phyloP scores from a whole-genome alignment of 2,113 vertebrate genomes.

The Tichodroma muraria region DNA sequence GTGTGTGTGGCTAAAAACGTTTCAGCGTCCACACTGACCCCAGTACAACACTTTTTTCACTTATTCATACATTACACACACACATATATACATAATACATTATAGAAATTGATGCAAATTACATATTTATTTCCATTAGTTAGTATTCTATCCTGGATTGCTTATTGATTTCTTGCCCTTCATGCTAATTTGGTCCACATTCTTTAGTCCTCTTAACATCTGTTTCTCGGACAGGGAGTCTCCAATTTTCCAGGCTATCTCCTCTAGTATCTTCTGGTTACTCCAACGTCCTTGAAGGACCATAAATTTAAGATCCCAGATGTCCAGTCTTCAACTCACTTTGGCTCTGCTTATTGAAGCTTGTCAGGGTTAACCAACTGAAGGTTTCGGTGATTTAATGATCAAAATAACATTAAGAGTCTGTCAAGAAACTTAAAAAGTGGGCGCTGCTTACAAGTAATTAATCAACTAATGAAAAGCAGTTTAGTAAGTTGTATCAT shows the following conservation, averaged over 20 bases:
- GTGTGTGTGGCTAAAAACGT: neutral
- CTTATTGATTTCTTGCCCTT: neutral
- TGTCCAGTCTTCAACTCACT: neutral
- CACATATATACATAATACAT: neutral
- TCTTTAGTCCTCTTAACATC: neutral
- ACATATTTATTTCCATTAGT: neutral
- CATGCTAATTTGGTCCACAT: too few relatives aligned
- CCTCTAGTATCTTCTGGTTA: neutral
- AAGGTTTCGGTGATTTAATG: neutral
- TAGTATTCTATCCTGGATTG: neutral
- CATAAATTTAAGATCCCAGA: neutral
- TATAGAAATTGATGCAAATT: neutral
- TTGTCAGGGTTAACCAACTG: neutral
- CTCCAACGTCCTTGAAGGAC: too few relatives aligned
- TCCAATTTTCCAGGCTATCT: neutral
- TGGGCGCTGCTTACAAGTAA: neutral
- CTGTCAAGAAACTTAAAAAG: neutral
- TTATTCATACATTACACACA: neutral
- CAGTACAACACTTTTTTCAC: neutral
- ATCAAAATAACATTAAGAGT: neutral
- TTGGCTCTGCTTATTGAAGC: neutral
- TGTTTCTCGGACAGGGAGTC: neutral
- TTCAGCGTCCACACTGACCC: neutral
- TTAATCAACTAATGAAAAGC: neutral
- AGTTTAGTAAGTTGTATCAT: neutral